A percentile compares a stretch with the other conserved stretches of the same genome.
These are phyloP conservation scores for Scleropages formosus DNA, from an alignment of 2,797 vertebrate genomes.

Conservation along the genomic window DNA sequence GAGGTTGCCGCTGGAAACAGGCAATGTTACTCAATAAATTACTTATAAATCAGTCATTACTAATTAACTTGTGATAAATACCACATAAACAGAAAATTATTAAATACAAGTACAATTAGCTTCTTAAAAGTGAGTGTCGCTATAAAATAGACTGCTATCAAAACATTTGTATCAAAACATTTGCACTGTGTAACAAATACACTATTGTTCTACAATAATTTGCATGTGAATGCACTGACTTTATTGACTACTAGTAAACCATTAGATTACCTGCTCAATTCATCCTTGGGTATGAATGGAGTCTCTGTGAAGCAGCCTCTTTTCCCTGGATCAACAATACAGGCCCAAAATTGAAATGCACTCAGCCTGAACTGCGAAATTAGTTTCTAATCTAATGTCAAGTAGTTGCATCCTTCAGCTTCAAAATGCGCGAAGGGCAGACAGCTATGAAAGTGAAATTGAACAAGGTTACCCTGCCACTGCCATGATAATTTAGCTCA, in stretches of 20 bases:
- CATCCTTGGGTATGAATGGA: constrained; percentile 49
- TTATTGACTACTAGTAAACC: constrained; percentile 13
- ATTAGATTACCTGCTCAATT: constrained; percentile 47
- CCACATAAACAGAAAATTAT: background rate
- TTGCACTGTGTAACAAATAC: constrained; percentile 22
- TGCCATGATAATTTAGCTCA: constrained; percentile 50
- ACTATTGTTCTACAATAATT: constrained; percentile 26
- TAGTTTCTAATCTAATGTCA: constrained; percentile 61
- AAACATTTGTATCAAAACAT: constrained; percentile 30
- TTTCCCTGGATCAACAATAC: constrained; percentile 61
- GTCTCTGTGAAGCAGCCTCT: constrained; percentile 44
- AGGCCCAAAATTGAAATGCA: constrained; percentile 60
- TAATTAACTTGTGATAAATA: background rate
- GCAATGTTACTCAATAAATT: background rate
- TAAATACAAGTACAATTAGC: background rate
- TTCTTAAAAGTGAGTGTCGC: constrained; percentile 9
- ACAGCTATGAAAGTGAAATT: constrained; percentile 54
- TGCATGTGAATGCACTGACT: constrained; percentile 28
- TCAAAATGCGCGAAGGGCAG: constrained; percentile 42
- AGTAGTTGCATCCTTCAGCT: constrained; percentile 46
- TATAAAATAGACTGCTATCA: constrained; percentile 10
- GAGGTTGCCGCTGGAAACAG: too few species aligned
- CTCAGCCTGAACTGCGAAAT: constrained; percentile 61
- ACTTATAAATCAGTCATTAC: background rate
- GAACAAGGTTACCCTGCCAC: constrained; percentile 46